These are phyloP conservation scores for Erithacus rubecula DNA, from an alignment of 2,797 vertebrate genomes.

Conservation along the genomic window DNA sequence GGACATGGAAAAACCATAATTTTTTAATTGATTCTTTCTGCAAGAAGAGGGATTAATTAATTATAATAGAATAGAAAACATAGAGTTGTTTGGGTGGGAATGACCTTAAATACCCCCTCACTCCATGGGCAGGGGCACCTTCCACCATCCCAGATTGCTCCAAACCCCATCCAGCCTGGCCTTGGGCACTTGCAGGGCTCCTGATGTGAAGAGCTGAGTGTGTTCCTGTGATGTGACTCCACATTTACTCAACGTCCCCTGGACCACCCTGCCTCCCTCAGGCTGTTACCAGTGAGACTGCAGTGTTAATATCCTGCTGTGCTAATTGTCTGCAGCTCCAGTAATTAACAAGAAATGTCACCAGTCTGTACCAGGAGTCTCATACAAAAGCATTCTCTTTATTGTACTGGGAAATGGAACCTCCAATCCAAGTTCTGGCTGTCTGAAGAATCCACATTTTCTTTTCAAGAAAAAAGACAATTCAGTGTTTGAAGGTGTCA, in stretches of 20 bases:
- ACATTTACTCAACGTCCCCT: neutral
- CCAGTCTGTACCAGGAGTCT: neutral
- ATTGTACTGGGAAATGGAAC: neutral
- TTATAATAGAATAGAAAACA: neutral
- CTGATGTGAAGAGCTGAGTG: neutral
- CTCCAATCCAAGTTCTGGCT: neutral
- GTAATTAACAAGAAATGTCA: neutral
- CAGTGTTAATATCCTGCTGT: neutral
- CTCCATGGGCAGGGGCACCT: neutral
- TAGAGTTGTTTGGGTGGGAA: neutral
- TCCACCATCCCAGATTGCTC: neutral
- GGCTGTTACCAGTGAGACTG: neutral
- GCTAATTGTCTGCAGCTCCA: neutral
- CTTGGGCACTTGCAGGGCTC: neutral
- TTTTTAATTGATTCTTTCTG: neutral
- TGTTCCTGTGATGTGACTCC: neutral
- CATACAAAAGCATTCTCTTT: neutral
- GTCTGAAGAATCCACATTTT: neutral
- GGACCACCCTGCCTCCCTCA: neutral
- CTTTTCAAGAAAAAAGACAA: neutral
- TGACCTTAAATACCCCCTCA: neutral
- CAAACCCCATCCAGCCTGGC: neutral
- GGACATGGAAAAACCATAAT: neutral
- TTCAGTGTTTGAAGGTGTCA: neutral
- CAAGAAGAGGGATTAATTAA: neutral